phyloP scores from a whole-genome alignment of 2,113 vertebrate genomes.

The Ailuropoda melanoleuca region DNA sequence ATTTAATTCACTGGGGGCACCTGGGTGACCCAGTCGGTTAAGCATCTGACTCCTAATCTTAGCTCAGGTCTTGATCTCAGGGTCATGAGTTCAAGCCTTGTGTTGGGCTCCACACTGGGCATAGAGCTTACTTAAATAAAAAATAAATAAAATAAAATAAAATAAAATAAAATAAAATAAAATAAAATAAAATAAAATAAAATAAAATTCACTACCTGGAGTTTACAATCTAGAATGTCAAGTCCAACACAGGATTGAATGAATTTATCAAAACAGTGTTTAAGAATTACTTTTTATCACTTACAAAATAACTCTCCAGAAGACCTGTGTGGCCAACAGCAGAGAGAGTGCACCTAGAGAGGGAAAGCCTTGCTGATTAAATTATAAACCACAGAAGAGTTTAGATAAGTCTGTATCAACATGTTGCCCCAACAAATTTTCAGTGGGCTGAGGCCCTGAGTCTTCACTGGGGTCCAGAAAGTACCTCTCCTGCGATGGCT shows the following conservation, averaged over 20 bases:
- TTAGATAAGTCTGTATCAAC: rapidly evolving
- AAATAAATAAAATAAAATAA: neutral
- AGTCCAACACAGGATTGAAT: neutral
- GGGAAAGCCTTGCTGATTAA: neutral
- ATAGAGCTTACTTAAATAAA: neutral
- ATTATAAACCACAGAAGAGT: rapidly evolving
- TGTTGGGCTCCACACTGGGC: neutral
- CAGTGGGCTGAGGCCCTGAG: rapidly evolving
- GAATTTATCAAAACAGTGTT: neutral
- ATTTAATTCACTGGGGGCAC: neutral
- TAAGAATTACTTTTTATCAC: neutral
- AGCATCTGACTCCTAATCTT: neutral
- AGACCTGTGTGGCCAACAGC: neutral
- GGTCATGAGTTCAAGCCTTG: neutral
- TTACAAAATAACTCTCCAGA: neutral
- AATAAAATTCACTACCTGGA: neutral
- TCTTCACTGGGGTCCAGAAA: neutral
- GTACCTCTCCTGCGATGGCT: neutral
- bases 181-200: neutral
- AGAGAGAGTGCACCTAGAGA: neutral
- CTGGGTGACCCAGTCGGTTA: neutral
- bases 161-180: neutral
- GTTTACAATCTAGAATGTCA: neutral
- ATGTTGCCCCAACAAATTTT: neutral
- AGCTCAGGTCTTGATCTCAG: neutral